Evolutionary conservation across 2,113 vertebrate species (phyloP).

Genomic region (Chitala chitala): DNA sequence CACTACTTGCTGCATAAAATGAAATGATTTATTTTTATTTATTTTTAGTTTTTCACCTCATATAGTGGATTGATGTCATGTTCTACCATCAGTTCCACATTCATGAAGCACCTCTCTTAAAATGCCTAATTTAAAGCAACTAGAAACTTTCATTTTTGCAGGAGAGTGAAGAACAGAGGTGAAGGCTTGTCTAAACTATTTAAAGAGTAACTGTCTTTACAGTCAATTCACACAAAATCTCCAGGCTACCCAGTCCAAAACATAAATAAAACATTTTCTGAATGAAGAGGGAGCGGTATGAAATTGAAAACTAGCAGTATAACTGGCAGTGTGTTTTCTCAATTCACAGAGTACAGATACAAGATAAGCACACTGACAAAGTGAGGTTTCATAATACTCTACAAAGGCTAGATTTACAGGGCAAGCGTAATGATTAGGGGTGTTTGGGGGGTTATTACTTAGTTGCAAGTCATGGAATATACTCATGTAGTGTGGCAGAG

Average conservation of each 20-base stretch:
- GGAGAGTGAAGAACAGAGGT: slow-evolving; percentile 7
- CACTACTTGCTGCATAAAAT: background rate
- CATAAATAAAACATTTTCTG: background rate
- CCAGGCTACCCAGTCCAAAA: background rate
- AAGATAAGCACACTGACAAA: background rate
- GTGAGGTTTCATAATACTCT: background rate
- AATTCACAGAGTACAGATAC: background rate
- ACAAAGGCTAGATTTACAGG: background rate
- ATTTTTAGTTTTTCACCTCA: background rate
- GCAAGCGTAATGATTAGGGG: background rate
- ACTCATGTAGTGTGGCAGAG: background rate
- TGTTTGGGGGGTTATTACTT: background rate
- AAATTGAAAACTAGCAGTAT: background rate
- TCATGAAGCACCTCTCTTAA: background rate
- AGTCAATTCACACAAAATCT: background rate
- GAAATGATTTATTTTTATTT: background rate
- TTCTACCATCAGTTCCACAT: background rate
- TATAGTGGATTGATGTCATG: background rate
- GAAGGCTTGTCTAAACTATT: background rate
- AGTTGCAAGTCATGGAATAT: background rate
- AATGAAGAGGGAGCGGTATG: background rate
- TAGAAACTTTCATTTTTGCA: background rate
- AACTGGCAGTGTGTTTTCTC: background rate
- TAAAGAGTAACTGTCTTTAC: background rate
- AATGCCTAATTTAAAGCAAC: slow-evolving; percentile 1